Evolutionary conservation across 2,113 vertebrate species (phyloP).

Genomic region (Tinamus guttatus): DNA sequence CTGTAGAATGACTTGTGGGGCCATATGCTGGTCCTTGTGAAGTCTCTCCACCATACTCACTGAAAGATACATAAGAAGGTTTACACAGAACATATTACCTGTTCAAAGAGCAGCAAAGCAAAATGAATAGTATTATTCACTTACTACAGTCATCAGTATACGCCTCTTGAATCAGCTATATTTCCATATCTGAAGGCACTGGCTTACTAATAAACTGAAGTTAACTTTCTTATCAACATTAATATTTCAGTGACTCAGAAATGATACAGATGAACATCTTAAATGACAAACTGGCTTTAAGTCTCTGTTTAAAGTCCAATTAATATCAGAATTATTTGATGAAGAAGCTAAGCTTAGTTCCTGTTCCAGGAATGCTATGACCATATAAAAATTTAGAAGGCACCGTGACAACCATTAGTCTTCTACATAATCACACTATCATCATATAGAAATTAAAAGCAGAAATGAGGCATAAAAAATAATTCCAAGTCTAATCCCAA

Average conservation of each 20-base stretch:
- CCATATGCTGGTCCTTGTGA: slow-evolving; percentile 82
- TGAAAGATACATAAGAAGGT: slow-evolving; percentile 63
- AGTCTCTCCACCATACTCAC: slow-evolving; percentile 86
- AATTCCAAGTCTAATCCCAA: not conserved
- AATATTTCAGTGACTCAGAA: not conserved
- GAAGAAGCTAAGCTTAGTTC: not conserved
- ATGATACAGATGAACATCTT: not conserved
- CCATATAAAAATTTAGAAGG: not conserved
- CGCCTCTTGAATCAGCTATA: not conserved
- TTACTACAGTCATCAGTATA: not conserved
- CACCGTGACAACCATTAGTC: not conserved
- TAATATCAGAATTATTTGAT: not conserved
- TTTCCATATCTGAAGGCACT: not conserved
- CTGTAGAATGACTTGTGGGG: slow-evolving; percentile 77
- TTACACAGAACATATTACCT: not conserved
- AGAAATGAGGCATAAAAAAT: not conserved
- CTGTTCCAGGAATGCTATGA: not conserved
- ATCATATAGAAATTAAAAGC: not conserved
- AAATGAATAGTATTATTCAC: not conserved
- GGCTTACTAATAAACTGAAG: not conserved
- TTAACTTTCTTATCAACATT: not conserved
- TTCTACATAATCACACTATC: not conserved
- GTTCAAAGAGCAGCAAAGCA: not conserved
- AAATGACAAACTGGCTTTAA: not conserved
- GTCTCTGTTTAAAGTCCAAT: not conserved